A percentile compares a stretch with the other conserved stretches of the same genome.
Evolutionary conservation across 2,888 invertebrate genomes (phyloP).

Genomic region (Cheilosia impressa): DNA sequence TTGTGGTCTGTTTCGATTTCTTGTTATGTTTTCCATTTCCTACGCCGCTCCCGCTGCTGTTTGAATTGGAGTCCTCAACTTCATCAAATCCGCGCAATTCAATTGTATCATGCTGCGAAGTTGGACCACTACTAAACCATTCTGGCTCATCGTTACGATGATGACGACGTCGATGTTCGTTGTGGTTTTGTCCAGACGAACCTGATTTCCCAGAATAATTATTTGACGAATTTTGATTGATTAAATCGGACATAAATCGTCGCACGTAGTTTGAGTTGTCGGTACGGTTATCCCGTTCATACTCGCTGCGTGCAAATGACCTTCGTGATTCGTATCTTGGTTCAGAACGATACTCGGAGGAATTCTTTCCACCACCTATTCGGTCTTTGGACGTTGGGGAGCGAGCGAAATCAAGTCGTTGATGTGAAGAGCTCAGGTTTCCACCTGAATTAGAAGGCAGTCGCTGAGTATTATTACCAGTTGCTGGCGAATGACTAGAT

Average conservation of each 20-base stretch:
- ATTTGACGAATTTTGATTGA: constrained; percentile 65
- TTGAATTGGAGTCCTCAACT: constrained; percentile 80
- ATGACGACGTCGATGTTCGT: constrained; percentile 76
- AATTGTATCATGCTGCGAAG: constrained; percentile 95
- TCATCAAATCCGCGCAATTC: constrained; percentile 97
- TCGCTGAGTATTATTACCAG: constrained; percentile 34
- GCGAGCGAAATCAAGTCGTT: constrained; percentile 49
- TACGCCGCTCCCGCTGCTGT: constrained; percentile 44
- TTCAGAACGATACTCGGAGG: constrained; percentile 55
- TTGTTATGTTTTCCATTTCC: constrained; percentile 27
- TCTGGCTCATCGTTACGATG: constrained; percentile 91
- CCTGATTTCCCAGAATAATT: constrained; percentile 59
- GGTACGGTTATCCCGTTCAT: constrained; percentile 71
- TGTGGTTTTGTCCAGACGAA: constrained; percentile 77
- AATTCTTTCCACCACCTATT: constrained; percentile 42
- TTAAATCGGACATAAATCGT: constrained; percentile 76
- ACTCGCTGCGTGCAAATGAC: constrained; percentile 74
- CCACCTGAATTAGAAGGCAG: constrained; percentile 21
- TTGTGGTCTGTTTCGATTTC: constrained; percentile 12
- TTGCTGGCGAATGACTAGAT: constrained; percentile 67
- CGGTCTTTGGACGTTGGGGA: constrained; percentile 64
- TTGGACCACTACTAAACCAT: constrained; percentile 95
- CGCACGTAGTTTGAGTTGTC: constrained; percentile 74
- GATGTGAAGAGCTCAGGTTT: constrained; percentile 31
- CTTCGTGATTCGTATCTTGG: constrained; percentile 66